These are phyloP conservation scores for Rattus norvegicus DNA, from an alignment of 2,113 vertebrate species.

Conservation along the genomic window GRCr8 NC_086020.1:221586001-221586500, in stretches of 20 bases:
- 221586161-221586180: not conserved
- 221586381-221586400: not conserved
- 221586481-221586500: not conserved
- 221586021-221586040: not conserved
- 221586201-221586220: not conserved
- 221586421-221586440: not conserved
- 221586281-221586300: not conserved
- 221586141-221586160: not conserved
- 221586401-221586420: not conserved
- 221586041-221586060: slow-evolving; percentile 50
- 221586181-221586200: not conserved
- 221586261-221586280: slow-evolving; percentile 1
- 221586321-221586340: slow-evolving; percentile 16
- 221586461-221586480: not conserved
- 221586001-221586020: rapidly evolving
- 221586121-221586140: slow-evolving; percentile 34
- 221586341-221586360: not conserved
- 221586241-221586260: not conserved
- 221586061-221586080: slow-evolving; percentile 34
- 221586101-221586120: slow-evolving; percentile 43
- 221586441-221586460: not conserved
- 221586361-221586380: not conserved
- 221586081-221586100: not conserved
- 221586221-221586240: not conserved
- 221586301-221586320: not conserved